These are phyloP conservation scores for Cantharis rustica DNA, from an alignment of 2,888 invertebrate species.

Conservation along the genomic window DNA sequence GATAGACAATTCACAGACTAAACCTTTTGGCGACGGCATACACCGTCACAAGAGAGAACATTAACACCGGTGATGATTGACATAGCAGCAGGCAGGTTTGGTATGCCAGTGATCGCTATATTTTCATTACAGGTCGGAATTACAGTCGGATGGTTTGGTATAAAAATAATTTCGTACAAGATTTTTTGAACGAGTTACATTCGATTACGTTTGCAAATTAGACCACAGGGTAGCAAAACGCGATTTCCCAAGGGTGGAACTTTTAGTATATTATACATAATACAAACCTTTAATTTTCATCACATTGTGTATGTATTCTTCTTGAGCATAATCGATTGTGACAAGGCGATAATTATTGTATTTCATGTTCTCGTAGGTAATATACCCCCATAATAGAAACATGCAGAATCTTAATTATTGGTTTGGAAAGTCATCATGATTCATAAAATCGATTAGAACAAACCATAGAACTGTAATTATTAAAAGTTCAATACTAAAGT, in stretches of 20 bases:
- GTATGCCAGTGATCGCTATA: constrained; percentile 20
- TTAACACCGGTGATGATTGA: constrained; percentile 15
- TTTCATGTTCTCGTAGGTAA: not conserved
- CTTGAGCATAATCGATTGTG: not conserved
- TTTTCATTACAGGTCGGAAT: constrained; percentile 9
- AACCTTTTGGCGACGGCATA: constrained; percentile 15
- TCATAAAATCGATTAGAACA: not conserved
- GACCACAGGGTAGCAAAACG: not conserved
- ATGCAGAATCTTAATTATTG: not conserved
- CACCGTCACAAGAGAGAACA: constrained; percentile 1
- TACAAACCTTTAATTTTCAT: not conserved
- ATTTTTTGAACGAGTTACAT: not conserved
- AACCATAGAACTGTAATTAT: not conserved
- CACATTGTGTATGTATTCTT: not conserved
- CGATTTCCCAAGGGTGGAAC: not conserved
- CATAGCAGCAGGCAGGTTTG: constrained; percentile 13
- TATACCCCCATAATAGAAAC: not conserved
- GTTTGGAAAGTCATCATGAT: not conserved
- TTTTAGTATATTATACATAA: not conserved
- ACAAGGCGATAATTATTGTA: not conserved
- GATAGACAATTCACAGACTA: constrained; percentile 7
- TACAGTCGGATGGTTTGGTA: not conserved
- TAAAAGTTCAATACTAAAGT: not conserved
- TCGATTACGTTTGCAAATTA: not conserved
- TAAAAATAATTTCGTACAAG: constrained; percentile 7